phyloP scores from a whole-genome alignment of 1,140 invertebrate species.

The Brachionus manjavacas region DNA sequence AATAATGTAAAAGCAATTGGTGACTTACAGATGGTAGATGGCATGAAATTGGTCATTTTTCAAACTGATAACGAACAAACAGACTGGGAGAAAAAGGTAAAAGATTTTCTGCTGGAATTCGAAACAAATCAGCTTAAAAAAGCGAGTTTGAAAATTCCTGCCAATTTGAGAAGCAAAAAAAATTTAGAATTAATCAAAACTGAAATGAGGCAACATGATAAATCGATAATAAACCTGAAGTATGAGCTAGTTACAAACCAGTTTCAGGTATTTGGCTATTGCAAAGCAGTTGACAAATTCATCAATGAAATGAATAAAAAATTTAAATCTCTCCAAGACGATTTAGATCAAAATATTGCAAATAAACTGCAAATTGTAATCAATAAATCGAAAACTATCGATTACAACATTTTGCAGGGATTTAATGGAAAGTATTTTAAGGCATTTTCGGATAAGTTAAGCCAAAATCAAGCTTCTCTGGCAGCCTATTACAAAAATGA shows the following conservation, averaged over 20 bases:
- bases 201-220: not conserved
- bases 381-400: not conserved
- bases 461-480: not conserved
- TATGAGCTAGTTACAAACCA: not conserved
- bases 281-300: not conserved
- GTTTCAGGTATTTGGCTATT: not conserved
- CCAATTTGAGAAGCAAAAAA: not conserved
- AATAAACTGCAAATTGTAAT: not conserved
- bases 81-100: not conserved
- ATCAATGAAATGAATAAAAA: not conserved
- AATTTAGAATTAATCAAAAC: not conserved
- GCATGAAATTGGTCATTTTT: not conserved
- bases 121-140: not conserved
- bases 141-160: not conserved
- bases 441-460: not conserved
- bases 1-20: not conserved
- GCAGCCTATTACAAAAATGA: not conserved
- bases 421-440: constrained; percentile 8
- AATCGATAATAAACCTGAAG: not conserved
- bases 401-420: not conserved
- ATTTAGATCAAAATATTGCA: not conserved
- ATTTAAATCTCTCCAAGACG: not conserved
- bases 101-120: not conserved
- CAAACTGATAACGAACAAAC: not conserved
- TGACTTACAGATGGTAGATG: not conserved